phyloP scores from a whole-genome alignment of 2,797 vertebrate species.

The Gymnopithys bicolor region DNA sequence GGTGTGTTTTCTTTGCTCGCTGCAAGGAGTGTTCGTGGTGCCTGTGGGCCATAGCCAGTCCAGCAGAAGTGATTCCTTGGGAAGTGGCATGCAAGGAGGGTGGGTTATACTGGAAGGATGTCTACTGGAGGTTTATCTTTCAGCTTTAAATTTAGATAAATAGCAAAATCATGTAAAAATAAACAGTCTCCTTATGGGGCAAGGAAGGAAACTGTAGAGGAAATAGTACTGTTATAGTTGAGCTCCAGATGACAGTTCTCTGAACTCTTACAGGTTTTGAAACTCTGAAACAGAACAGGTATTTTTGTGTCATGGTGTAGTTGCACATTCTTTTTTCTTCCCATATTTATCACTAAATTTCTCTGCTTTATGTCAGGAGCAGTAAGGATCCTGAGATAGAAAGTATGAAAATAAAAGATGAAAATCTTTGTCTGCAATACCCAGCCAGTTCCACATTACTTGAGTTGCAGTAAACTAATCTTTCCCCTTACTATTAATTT shows the following conservation, averaged over 20 bases:
- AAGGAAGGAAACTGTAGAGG: not conserved
- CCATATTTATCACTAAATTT: not conserved
- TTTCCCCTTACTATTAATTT: not conserved
- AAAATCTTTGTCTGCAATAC: not conserved
- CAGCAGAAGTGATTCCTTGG: not conserved
- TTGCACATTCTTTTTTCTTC: not conserved
- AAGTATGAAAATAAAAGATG: not conserved
- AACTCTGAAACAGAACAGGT: not conserved
- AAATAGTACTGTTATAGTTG: not conserved
- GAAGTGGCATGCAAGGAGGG: not conserved
- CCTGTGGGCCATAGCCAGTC: not conserved
- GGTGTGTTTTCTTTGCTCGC: not conserved
- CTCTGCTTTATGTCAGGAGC: not conserved
- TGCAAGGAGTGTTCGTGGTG: not conserved
- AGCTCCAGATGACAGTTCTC: not conserved
- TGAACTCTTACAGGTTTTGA: not conserved
- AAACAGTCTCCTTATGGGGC: not conserved
- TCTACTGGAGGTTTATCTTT: not conserved
- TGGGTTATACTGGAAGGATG: not conserved
- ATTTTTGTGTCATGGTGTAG: not conserved
- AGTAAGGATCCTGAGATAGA: not conserved
- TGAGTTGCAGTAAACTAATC: not conserved
- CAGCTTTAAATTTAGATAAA: not conserved
- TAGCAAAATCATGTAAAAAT: not conserved
- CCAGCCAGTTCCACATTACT: not conserved